Base-by-base conservation (phyloP, 2,888 invertebrate species). In the Acronicta aceris region DNA sequence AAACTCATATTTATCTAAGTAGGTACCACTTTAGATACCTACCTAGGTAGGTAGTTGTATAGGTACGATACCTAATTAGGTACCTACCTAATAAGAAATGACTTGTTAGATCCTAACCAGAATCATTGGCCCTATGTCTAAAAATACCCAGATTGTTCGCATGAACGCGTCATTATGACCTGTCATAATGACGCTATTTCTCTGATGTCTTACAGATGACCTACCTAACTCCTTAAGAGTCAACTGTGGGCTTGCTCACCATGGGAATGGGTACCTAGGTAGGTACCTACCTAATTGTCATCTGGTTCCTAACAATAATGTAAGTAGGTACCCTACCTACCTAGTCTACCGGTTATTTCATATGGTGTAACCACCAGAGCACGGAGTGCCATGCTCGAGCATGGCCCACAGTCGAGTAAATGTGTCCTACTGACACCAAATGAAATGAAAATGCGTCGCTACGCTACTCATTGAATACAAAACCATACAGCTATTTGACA, bases 381-480 rank as follows among this genome's bases (percentile, higher is more conserved):
- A 63, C 71, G 53, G 53, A 54, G 65, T 74, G 65, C 71, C 71
- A 76, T 75, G 78, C 78, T 67, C 69, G 62, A 61, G 57, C 66
- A 84, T 82, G 81, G 82, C 76, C 74, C 81, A 82, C 83, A 81
- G 81, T 76, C 82, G 76, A 79, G 81, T 83, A 81, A 86, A 81
- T 84, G 84, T 89, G 90, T 81, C 90, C 93, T 84, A 91, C 90
- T 92, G 88, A 91, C 93, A 92, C 90, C 86, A 83, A 91, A 89
- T 78, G 81, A 87, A 91, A 90, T 86, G 84, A 89, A 88, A 89
- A 88, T 84, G 85, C 84, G 82, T 81, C 82, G 83, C 69, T 76
- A 81, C 79, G 73, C 76, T 75, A 72, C 74, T 74, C 65, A 79
- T 76, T 76, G 86, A 86, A 88, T 89, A 90, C 84, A 76, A 89